Conservation (phyloP, 2,888 invertebrate species). For the Ptychoptera contaminata region DNA sequence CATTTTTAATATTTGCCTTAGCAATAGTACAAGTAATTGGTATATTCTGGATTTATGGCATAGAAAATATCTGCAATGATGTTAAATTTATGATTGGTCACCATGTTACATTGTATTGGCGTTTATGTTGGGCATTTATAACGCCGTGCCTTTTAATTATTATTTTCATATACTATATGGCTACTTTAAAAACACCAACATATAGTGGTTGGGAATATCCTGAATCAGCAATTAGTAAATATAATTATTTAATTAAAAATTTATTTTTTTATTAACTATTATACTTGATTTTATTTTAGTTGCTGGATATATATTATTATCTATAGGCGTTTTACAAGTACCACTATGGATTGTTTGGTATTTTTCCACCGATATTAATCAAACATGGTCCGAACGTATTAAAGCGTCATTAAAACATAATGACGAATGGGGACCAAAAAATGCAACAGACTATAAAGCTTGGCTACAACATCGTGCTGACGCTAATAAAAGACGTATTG, state of each 20-base stretch:
- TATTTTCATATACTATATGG: constrained; percentile 54
- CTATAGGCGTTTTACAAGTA: constrained; percentile 34
- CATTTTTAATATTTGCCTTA: constrained; percentile 40
- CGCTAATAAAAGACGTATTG: constrained; percentile 28
- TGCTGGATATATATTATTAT: constrained; percentile 37
- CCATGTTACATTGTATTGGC: constrained; percentile 53
- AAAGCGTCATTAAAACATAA: constrained; percentile 35
- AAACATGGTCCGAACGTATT: constrained; percentile 20
- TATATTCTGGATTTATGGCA: constrained; percentile 43
- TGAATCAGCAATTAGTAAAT: constrained; percentile 37
- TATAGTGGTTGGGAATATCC: constrained; percentile 45
- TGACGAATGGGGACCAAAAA: constrained; percentile 47
- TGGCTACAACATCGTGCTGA: constrained; percentile 42
- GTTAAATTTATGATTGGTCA: constrained; percentile 61
- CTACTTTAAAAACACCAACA: constrained; percentile 37
- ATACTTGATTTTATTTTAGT: constrained; percentile 20
- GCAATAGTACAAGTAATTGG: constrained; percentile 39
- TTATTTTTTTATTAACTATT: not conserved
- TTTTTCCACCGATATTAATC: constrained; percentile 12
- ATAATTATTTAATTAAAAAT: not conserved
- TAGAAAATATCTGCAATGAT: constrained; percentile 48
- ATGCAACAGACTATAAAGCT: constrained; percentile 33
- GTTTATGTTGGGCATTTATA: constrained; percentile 56
- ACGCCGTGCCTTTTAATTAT: constrained; percentile 51
- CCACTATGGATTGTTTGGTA: constrained; percentile 32